Conservation (phyloP, 2,797 vertebrate genomes). For the Semotilus atromaculatus region DNA sequence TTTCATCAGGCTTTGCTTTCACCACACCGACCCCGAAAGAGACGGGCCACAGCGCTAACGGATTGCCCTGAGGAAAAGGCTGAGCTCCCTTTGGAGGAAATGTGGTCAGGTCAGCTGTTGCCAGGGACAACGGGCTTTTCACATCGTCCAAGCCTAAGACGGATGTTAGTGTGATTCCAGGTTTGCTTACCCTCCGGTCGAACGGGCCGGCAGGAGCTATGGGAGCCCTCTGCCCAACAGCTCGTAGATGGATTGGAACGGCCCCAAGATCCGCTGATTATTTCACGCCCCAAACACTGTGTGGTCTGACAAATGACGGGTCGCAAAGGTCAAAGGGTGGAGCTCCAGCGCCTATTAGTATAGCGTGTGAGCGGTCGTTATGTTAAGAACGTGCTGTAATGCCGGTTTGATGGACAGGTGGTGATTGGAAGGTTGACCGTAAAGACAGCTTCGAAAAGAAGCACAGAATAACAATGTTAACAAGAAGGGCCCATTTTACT, state of each 20-base stretch:
- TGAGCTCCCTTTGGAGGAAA: constrained; percentile 48
- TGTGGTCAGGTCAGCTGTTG: constrained; percentile 57
- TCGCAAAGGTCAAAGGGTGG: constrained; percentile 50
- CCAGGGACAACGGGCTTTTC: constrained; percentile 55
- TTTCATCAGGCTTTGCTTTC: constrained; percentile 47
- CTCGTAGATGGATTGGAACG: constrained; percentile 37
- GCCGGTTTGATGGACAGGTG: constrained; percentile 35
- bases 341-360: constrained; percentile 54
- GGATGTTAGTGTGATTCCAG: constrained; percentile 51
- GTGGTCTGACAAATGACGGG: constrained; percentile 65
- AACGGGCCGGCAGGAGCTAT: constrained; percentile 40
- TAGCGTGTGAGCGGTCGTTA: constrained; percentile 45
- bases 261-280: constrained; percentile 40
- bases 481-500: neutral
- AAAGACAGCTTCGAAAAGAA: neutral
- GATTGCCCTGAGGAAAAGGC: constrained; percentile 36
- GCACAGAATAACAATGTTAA: neutral
- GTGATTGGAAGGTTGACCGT: neutral
- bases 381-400: constrained; percentile 49
- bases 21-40: neutral
- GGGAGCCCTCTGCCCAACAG: neutral
- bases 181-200: constrained; percentile 52
- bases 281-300: constrained; percentile 54
- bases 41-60: neutral
- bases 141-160: constrained; percentile 22